These are phyloP conservation scores for Hecatera dysodea DNA, from an alignment of 2,888 invertebrate species.

Conservation along the genomic window DNA sequence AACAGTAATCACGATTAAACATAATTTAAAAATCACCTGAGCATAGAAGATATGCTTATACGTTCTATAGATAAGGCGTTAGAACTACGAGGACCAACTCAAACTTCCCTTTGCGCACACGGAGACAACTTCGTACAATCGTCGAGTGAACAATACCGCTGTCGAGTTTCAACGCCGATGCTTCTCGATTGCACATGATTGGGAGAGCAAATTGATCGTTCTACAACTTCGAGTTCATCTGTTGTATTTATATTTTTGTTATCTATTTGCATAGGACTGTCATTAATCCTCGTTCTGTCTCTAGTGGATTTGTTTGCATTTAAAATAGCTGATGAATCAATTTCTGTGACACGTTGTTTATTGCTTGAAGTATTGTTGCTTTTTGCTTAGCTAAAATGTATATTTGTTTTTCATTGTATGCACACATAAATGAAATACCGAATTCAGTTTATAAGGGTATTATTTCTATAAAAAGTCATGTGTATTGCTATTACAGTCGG, in stretches of 20 bases:
- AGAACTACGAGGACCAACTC: constrained; percentile 56
- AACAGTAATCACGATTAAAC: neutral
- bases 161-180: constrained; percentile 55
- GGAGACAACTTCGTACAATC: constrained; percentile 58
- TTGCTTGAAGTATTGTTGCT: neutral
- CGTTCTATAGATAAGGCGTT: constrained; percentile 35
- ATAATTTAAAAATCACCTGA: constrained; percentile 13
- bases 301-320: constrained; percentile 42
- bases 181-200: constrained; percentile 66
- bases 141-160: constrained; percentile 58
- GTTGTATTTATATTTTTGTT: constrained; percentile 38
- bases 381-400: constrained; percentile 13
- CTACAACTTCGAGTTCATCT: constrained; percentile 48
- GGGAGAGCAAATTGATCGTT: constrained; percentile 62
- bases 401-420: neutral
- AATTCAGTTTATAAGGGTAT: neutral
- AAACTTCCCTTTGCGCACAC: constrained; percentile 55
- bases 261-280: constrained; percentile 47
- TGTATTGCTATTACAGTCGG: neutral
- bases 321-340: constrained; percentile 28
- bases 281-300: constrained; percentile 43
- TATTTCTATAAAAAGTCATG: neutral
- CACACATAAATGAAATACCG: neutral
- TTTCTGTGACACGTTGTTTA: constrained; percentile 14
- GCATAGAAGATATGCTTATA: constrained; percentile 9